phyloP scores from a whole-genome alignment of 1,140 invertebrate genomes.

The Euura lappo region DNA sequence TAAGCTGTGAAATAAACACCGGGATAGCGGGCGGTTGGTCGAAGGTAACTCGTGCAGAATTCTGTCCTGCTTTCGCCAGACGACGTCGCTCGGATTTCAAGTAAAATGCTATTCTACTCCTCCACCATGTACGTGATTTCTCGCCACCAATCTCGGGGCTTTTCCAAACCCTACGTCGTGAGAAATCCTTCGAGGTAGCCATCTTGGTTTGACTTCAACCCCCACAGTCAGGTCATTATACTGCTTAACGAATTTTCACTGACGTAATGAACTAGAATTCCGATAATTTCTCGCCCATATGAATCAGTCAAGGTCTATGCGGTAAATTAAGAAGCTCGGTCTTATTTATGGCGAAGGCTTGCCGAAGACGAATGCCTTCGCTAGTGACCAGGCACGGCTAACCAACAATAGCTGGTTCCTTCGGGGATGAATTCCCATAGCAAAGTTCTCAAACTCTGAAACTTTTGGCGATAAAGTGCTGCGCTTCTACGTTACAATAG shows the following conservation, averaged over 20 bases:
- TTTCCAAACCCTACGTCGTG: too few species aligned
- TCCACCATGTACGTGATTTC: neutral
- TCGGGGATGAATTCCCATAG: neutral
- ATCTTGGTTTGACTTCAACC: too few species aligned
- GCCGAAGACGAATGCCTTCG: neutral
- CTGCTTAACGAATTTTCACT: too few species aligned
- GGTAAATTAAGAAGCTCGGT: neutral
- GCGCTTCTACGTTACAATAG: neutral
- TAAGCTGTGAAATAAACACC: constrained; percentile 5
- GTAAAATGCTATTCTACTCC: neutral
- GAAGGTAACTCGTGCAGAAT: constrained; percentile 5
- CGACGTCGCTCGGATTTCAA: neutral
- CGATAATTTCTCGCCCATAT: too few species aligned
- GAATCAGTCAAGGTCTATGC: neutral
- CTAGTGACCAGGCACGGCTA: neutral
- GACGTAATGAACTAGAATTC: too few species aligned
- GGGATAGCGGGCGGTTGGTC: neutral
- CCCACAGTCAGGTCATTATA: too few species aligned
- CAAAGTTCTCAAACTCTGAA: neutral
- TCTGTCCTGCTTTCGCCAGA: neutral
- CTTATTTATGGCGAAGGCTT: neutral
- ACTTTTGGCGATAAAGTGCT: neutral
- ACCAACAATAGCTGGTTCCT: neutral
- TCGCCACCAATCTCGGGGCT: neutral
- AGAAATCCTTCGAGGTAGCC: too few species aligned